Evolutionary conservation across 2,888 invertebrate species (phyloP), one percentile per base, ranked within the genome.

Genomic region (Synergus laeviventris): DNA sequence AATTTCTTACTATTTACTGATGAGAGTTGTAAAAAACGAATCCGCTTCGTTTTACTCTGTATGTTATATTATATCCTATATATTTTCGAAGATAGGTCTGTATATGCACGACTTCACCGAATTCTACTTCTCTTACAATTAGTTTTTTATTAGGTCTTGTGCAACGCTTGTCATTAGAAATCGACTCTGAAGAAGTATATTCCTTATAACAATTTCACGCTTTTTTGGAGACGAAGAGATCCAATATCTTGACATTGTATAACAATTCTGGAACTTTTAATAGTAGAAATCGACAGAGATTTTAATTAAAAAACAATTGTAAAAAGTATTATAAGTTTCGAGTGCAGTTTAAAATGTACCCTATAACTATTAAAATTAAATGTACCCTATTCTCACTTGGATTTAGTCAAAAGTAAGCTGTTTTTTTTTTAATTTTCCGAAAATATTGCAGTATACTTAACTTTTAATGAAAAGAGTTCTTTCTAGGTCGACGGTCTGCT

Each of bases 81-180:
- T 64, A 21, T 66, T 66, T 66, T 66, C 16, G 16, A 62, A 16
- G 36, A 42, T 14, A 16, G 31, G 21, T 45, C 24, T 31, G 31
- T 49, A 70, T 49, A 70, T 70, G 31, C 49, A 70, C 11, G 31
- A 49, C 49, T 49, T 42, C 45, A 66, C 45, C 42, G 21, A 45
- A 31, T 31, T 31, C 16, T 8, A 7, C 45, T 70, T 49, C 24
- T 21, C 21, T 56, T 56, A n/a, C n/a, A n/a, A n/a, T n/a, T n/a
- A 12, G 4, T 49, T 70, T 9, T 70, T 12, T 16, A 36, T 49
- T 70, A 70, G n/a, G 45, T 49, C 49, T 70, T 70, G 12, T 49
- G 70, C 49, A 70, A 70, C 24, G n/a, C n/a, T 49, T 70, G 31
- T 70, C 31, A 70, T 70, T 70, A 70, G 36, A 66, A 66, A 66